Evolutionary conservation across 2,113 vertebrate species (phyloP).

Genomic region (Andinoacara biseriatus): DNA sequence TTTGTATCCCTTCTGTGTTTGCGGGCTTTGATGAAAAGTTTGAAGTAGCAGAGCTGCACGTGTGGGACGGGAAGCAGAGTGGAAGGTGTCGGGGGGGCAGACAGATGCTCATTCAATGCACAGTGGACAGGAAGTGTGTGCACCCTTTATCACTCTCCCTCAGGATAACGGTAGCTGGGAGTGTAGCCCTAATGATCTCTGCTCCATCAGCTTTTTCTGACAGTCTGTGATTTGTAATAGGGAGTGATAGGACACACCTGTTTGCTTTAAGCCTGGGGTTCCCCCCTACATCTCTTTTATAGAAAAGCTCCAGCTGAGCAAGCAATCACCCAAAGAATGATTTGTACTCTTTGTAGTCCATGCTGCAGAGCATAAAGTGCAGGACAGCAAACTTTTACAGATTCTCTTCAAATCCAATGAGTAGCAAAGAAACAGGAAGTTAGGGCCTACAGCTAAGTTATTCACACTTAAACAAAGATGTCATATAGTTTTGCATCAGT

Average conservation of each 20-base stretch:
- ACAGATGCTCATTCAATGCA: constrained; percentile 76
- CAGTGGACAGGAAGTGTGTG: constrained; percentile 71
- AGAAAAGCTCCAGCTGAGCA: neutral
- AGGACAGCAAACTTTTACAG: neutral
- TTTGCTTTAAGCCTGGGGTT: constrained; percentile 18
- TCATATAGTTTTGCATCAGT: neutral
- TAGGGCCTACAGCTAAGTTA: neutral
- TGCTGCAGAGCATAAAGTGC: neutral
- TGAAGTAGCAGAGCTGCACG: constrained; percentile 57
- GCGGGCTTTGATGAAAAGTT: constrained; percentile 33
- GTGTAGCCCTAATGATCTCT: constrained; percentile 32
- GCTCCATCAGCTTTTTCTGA: constrained; percentile 37
- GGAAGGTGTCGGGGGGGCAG: constrained; percentile 68
- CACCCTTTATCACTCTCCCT: constrained; percentile 63
- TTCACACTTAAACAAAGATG: neutral
- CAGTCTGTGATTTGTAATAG: constrained; percentile 28
- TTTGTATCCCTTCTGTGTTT: constrained; percentile 35
- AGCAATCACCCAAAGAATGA: constrained; percentile 21
- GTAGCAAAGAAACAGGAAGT: neutral
- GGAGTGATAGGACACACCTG: constrained; percentile 48
- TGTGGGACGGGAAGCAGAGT: constrained; percentile 72
- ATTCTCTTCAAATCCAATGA: neutral
- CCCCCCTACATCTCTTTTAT: constrained; percentile 9
- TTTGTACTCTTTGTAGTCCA: neutral
- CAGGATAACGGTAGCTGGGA: constrained; percentile 66